Percentiles rank a stretch among this genome's conserved stretches.
phyloP scores from a whole-genome alignment of 2,888 invertebrate genomes.

The Ceriagrion tenellum region DNA sequence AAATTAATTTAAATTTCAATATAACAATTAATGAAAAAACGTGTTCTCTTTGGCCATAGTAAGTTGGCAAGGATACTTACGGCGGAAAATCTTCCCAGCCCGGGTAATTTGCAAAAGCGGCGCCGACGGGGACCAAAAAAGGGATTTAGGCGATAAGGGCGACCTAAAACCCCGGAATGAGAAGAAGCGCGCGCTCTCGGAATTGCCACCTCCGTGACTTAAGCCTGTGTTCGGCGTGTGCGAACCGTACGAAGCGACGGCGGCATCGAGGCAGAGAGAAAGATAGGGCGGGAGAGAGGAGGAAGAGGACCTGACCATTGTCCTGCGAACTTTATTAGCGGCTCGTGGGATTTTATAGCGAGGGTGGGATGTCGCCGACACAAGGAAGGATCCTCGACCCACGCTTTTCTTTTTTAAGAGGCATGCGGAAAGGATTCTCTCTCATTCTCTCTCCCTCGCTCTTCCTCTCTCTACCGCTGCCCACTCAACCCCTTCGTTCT shows the following conservation, averaged over 20 bases:
- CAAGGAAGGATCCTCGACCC: constrained; percentile 9
- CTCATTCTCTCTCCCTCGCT: no score
- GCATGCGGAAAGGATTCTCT: not conserved
- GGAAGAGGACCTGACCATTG: constrained; percentile 27
- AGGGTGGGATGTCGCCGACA: not conserved
- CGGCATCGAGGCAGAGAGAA: not conserved
- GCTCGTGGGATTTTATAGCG: constrained; percentile 39
- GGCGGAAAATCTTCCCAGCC: not conserved
- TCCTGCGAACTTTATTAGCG: constrained; percentile 64
- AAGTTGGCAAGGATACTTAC: no score
- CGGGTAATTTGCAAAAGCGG: constrained; percentile 20
- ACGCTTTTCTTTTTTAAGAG: not conserved
- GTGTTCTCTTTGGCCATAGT: no score
- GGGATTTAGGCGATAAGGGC: not conserved
- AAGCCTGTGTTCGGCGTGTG: not conserved
- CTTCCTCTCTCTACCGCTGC: not conserved
- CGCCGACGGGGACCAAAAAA: constrained; percentile 9
- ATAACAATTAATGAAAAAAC: no score
- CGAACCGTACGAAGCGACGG: not conserved
- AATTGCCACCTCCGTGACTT: constrained; percentile 7
- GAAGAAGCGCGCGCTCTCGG: not conserved
- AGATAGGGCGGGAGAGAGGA: not conserved
- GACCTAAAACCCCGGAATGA: constrained; percentile 20
- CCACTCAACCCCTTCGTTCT: not conserved
- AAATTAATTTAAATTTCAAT: no score